These are phyloP conservation scores for Dusona sp. DNA, from an alignment of 2,888 invertebrate genomes.

Conservation along the genomic window DNA sequence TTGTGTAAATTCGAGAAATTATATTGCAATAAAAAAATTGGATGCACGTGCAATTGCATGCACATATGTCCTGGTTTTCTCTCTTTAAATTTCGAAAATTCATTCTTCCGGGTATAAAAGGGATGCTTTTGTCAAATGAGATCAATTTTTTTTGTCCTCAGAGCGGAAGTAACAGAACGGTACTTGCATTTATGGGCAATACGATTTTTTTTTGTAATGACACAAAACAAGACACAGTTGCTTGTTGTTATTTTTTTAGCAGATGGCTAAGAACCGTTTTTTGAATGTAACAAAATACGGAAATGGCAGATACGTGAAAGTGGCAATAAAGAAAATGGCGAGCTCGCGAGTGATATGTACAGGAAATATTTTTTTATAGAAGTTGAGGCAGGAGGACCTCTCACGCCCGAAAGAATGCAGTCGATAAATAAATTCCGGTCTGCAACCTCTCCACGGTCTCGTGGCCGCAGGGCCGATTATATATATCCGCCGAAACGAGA, in stretches of 20 bases:
- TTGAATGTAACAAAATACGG: background rate
- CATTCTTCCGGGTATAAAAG: background rate
- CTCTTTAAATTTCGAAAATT: background rate
- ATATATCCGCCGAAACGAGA: conserved; percentile 47
- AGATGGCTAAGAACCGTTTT: background rate
- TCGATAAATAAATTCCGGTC: conserved; percentile 71
- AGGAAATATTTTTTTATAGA: conserved; percentile 23
- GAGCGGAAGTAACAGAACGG: background rate
- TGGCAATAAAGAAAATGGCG: background rate
- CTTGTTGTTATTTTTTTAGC: background rate
- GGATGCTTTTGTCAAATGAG: background rate
- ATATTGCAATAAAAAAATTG: too few relatives aligned
- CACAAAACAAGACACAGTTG: background rate
- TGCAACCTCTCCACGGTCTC: conserved; percentile 52
- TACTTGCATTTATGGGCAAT: background rate
- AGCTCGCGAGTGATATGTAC: background rate
- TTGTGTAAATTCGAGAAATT: too few relatives aligned
- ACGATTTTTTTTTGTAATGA: background rate
- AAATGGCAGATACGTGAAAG: background rate
- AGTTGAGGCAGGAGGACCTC: conserved; percentile 51
- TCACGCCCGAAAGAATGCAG: conserved; percentile 70
- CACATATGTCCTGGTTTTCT: background rate
- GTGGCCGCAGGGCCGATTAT: conserved; percentile 70
- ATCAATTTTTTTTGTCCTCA: background rate
- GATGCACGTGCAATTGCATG: background rate